A percentile compares a stretch with the other conserved stretches of the same genome.
Evolutionary conservation across 2,888 invertebrate species (phyloP).

Genomic region (Neoitamus cyanurus): DNA sequence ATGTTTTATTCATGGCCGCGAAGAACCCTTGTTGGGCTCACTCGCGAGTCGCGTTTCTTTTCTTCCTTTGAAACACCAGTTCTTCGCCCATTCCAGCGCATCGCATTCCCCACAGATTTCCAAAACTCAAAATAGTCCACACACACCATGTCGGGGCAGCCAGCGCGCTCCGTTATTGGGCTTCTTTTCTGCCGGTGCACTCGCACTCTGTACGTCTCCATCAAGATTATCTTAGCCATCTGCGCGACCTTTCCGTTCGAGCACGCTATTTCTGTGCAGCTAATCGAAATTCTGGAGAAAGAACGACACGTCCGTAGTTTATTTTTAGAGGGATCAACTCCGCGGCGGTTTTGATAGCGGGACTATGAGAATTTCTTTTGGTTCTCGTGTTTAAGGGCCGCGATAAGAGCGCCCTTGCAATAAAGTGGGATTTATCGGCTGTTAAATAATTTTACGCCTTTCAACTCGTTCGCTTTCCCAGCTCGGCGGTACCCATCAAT

Average conservation of each 20-base stretch:
- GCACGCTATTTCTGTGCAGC: constrained; percentile 2
- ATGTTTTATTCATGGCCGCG: background rate
- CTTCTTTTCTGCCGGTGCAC: background rate
- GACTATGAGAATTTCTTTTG: background rate
- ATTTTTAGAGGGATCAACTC: background rate
- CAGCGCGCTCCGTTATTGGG: background rate
- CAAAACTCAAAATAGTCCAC: constrained; percentile 9
- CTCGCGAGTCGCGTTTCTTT: no score
- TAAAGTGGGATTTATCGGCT: background rate
- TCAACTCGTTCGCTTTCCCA: background rate
- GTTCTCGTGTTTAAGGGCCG: background rate
- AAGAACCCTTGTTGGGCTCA: background rate
- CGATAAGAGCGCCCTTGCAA: background rate
- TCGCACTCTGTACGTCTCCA: constrained; percentile 1
- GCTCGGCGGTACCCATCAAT: background rate
- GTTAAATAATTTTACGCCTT: background rate
- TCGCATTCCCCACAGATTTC: background rate
- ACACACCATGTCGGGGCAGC: background rate
- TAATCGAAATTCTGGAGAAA: constrained; percentile 24
- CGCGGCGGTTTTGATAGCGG: background rate
- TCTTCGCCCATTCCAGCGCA: background rate
- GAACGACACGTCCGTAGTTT: background rate
- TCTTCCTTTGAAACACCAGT: background rate
- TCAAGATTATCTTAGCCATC: constrained; percentile 26
- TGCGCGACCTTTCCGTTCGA: constrained; percentile 23